These are phyloP conservation scores for Tachina fera DNA, from an alignment of 2,888 invertebrate genomes.

Conservation along the genomic window DNA sequence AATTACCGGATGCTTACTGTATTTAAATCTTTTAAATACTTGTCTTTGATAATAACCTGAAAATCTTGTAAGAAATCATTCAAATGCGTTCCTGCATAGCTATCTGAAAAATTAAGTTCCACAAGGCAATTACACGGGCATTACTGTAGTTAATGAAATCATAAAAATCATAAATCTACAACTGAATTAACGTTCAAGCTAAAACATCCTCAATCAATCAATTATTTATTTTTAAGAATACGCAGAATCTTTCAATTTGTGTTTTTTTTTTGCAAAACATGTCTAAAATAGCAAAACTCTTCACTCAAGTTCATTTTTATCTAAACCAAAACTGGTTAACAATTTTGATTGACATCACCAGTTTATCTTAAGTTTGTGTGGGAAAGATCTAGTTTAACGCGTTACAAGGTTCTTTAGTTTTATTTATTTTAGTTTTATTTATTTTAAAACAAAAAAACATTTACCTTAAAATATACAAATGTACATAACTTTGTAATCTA, in stretches of 20 bases:
- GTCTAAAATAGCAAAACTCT: background rate
- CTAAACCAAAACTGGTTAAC: background rate
- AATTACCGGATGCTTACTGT: too few species aligned
- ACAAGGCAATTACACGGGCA: too few species aligned
- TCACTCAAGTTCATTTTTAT: background rate
- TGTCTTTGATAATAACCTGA: too few species aligned
- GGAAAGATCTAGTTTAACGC: slow-evolving; percentile 19
- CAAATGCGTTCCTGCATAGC: too few species aligned
- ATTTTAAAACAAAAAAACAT: background rate
- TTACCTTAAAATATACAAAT: background rate
- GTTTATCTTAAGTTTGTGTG: slow-evolving; percentile 1
- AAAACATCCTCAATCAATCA: background rate
- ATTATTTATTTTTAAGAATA: background rate
- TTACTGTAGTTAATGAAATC: background rate
- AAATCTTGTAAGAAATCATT: too few species aligned
- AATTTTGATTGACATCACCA: slow-evolving; percentile 11
- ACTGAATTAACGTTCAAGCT: background rate
- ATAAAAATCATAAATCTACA: background rate
- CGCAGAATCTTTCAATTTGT: background rate
- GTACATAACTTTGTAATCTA: background rate
- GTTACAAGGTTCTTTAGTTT: slow-evolving; percentile 8
- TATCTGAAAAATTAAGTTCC: too few species aligned
- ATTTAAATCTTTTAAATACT: too few species aligned
- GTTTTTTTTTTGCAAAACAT: background rate
- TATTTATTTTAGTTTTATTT: background rate